These are phyloP conservation scores for Nowickia ferox DNA, from an alignment of 2,888 invertebrate species.

Conservation along the genomic window DNA sequence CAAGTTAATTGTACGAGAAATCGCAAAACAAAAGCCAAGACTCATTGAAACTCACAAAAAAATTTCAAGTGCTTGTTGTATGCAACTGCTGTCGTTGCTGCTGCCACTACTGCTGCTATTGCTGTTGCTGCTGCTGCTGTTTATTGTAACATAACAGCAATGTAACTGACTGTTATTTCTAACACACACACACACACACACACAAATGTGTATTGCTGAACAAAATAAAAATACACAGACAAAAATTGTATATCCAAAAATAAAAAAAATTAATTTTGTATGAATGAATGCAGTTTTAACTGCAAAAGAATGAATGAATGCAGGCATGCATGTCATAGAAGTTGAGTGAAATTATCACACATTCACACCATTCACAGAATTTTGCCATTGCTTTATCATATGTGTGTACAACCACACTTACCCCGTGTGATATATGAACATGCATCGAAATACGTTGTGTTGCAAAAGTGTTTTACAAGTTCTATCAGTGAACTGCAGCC, in stretches of 20 bases:
- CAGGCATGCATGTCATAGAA: constrained; percentile 72
- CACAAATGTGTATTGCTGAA: constrained; percentile 9
- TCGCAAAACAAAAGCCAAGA: constrained; percentile 71
- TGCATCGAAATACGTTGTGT: constrained; percentile 5
- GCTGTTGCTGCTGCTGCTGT: background rate
- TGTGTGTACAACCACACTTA: background rate
- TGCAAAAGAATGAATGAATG: constrained; percentile 52
- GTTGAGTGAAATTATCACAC: constrained; percentile 76
- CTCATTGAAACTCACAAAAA: constrained; percentile 71
- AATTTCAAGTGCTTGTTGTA: constrained; percentile 63
- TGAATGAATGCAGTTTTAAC: constrained; percentile 44
- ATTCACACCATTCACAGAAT: constrained; percentile 76
- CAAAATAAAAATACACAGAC: constrained; percentile 2
- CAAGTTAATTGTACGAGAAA: constrained; percentile 73
- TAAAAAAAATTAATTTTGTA: constrained; percentile 20
- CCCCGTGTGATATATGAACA: constrained; percentile 3
- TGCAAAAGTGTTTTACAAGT: constrained; percentile 43
- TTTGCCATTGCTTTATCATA: constrained; percentile 66
- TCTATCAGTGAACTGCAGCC: constrained; percentile 23
- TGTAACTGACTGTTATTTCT: constrained; percentile 48
- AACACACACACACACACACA: constrained; percentile 6
- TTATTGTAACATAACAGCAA: constrained; percentile 27
- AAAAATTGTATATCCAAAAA: constrained; percentile 56
- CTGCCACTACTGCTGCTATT: background rate
- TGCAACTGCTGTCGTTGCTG: constrained; percentile 31